Base-by-base conservation (phyloP, 2,888 invertebrate genomes). In the Lutraria lutraria region DNA sequence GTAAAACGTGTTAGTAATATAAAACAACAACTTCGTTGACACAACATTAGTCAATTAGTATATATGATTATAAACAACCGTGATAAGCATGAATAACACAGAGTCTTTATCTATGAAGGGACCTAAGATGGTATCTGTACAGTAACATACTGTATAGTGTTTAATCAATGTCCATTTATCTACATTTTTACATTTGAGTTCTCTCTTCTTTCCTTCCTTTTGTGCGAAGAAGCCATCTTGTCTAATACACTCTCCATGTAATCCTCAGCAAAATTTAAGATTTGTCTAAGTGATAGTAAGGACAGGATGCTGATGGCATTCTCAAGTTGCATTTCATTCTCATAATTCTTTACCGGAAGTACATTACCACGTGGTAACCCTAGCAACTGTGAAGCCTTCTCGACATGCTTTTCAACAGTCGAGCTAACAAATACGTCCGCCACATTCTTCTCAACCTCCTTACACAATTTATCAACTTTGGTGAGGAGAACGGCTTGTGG, bases 401-500 rank as follows among this genome's bases (percentile, higher is more conserved):
- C 90, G 0, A 90, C 90, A n/a, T 81, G 60, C 16, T 88, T 87
- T 34, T 80, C 29, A 3, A 91, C 87, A 6, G 68, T 52, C 15
- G 60, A 31, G 34, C 89, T 89, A 53, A 31, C 72, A 76, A 89
- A 91, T 13, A 87, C 87, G 25, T 81, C 52, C 15, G 88, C 81
- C 15, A 89, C 63, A 54, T 93, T 88, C 4, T 90, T 87, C 34
- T 88, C 85, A 2, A 92, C 91, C 25, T 83, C 54, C 16, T 81
- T 81, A 85, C 91, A 91, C 0, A 91, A 82, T 79, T 90, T 89
- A 83, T 93, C 93, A 8, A 93, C 76, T 72, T 93, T 93, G 13
- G 93, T 93, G 63, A 93, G 86, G n/a, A 93, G 82, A 31, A 92
- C 76, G 0, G 90, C 92, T 54, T 91, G 91, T n/a, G 88, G 88